Conservation (phyloP, 2,797 vertebrate genomes). For the Remorina albescens region DNA sequence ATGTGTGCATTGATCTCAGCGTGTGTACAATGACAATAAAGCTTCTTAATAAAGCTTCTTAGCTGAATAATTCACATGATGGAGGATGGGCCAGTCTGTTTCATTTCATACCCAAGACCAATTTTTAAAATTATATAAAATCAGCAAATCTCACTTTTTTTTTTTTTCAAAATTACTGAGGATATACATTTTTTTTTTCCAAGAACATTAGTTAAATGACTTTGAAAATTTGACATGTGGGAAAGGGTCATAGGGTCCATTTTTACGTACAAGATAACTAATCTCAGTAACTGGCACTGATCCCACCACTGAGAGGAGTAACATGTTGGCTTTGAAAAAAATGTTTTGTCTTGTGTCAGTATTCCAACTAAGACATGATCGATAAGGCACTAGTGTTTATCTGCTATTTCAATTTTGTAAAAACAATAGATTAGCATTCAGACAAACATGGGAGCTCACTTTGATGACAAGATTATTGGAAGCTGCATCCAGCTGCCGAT, state of each 20-base stretch:
- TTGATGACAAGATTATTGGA: not conserved
- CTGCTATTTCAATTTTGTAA: not conserved
- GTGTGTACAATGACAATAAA: too few relatives aligned
- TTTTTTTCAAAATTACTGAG: too few relatives aligned
- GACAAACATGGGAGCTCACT: not conserved
- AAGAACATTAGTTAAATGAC: too few relatives aligned
- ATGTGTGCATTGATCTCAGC: too few relatives aligned
- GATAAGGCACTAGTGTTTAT: not conserved
- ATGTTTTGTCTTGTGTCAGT: not conserved
- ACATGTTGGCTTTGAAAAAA: not conserved
- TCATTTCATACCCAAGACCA: too few relatives aligned
- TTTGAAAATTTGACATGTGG: too few relatives aligned
- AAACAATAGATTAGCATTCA: not conserved
- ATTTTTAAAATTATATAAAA: too few relatives aligned
- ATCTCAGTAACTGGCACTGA: not conserved
- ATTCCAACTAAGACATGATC: not conserved
- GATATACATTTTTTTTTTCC: too few relatives aligned
- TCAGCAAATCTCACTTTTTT: not conserved
- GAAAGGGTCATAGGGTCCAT: too few relatives aligned
- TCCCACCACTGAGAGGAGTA: too few relatives aligned
- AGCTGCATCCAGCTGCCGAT: not conserved
- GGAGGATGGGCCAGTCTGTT: not conserved
- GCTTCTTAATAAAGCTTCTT: too few relatives aligned
- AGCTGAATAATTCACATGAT: not conserved
- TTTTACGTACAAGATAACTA: not conserved